A percentile compares a stretch with the other conserved stretches of the same genome.
Evolutionary conservation across 1,140 invertebrate genomes (phyloP).

Genomic region (Zeugodacus cucurbitae): DNA sequence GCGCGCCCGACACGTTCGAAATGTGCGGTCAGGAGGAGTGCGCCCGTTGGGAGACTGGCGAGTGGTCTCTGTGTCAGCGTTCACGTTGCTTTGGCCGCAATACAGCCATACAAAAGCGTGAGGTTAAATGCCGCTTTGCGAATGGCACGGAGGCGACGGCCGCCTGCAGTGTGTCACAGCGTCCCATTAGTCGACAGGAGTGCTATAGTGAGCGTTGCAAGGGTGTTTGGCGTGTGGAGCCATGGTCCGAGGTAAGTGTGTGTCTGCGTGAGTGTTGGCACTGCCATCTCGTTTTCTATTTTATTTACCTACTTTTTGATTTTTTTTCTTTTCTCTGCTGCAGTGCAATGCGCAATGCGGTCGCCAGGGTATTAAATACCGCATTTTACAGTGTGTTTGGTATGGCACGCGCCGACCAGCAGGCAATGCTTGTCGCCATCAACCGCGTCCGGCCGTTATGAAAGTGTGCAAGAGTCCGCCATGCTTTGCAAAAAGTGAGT

Average conservation of each 20-base stretch:
- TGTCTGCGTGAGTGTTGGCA: not conserved
- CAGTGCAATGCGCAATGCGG: slow-evolving; percentile 84
- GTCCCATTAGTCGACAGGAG: slow-evolving; percentile 77
- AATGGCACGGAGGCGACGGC: slow-evolving; percentile 71
- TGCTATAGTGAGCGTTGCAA: slow-evolving; percentile 84
- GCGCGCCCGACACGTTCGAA: slow-evolving; percentile 73
- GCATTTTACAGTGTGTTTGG: slow-evolving; percentile 90
- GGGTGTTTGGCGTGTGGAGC: slow-evolving; percentile 84
- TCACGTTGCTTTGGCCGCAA: slow-evolving; percentile 82
- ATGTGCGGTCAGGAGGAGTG: slow-evolving; percentile 77
- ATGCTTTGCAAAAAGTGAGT: slow-evolving; percentile 70
- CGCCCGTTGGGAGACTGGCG: slow-evolving; percentile 76
- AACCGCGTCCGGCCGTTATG: slow-evolving; percentile 79
- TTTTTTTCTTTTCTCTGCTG: not conserved
- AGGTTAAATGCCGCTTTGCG: slow-evolving; percentile 75
- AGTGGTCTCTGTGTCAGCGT: slow-evolving; percentile 78
- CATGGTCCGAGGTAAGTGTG: slow-evolving; percentile 86
- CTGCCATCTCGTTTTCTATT: not conserved
- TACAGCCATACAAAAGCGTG: slow-evolving; percentile 82
- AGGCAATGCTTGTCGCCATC: slow-evolving; percentile 81
- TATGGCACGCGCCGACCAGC: slow-evolving; percentile 82
- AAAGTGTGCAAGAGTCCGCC: slow-evolving; percentile 78
- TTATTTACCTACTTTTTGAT: not conserved
- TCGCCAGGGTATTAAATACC: slow-evolving; percentile 78
- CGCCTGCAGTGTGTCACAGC: slow-evolving; percentile 74